These are phyloP conservation scores for Picus viridis DNA, from an alignment of 2,797 vertebrate genomes.

Conservation along the genomic window DNA sequence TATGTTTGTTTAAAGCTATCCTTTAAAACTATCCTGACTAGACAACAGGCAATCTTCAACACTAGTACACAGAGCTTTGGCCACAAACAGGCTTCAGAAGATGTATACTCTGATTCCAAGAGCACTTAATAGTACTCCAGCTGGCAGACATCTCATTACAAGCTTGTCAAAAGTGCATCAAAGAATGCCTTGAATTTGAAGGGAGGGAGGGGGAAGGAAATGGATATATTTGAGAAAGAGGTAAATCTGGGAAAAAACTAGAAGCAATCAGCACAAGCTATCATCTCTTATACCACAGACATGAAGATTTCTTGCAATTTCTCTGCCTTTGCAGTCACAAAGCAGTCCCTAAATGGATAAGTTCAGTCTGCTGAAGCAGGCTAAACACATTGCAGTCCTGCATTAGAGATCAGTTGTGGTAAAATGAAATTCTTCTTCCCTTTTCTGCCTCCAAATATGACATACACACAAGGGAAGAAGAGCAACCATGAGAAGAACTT, in stretches of 20 bases:
- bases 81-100: background rate
- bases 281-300: background rate
- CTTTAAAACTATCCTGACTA: background rate
- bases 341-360: background rate
- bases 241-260: background rate
- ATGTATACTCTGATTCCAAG: background rate
- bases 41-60: background rate
- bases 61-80: fast-evolving
- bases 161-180: background rate
- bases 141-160: background rate
- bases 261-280: background rate
- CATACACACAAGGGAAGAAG: background rate
- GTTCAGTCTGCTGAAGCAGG: background rate
- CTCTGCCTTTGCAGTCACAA: background rate
- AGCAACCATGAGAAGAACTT: background rate
- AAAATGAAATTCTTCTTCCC: background rate
- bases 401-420: too few relatives aligned
- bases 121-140: background rate
- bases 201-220: background rate
- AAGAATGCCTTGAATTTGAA: background rate
- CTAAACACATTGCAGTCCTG: background rate
- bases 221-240: background rate
- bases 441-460: background rate
- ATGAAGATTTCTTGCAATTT: background rate
- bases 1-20: background rate